A percentile compares a stretch with the other conserved stretches of the same genome.
Conservation (phyloP, 2,888 invertebrate genomes). For the Polydrusus tereticollis region DNA sequence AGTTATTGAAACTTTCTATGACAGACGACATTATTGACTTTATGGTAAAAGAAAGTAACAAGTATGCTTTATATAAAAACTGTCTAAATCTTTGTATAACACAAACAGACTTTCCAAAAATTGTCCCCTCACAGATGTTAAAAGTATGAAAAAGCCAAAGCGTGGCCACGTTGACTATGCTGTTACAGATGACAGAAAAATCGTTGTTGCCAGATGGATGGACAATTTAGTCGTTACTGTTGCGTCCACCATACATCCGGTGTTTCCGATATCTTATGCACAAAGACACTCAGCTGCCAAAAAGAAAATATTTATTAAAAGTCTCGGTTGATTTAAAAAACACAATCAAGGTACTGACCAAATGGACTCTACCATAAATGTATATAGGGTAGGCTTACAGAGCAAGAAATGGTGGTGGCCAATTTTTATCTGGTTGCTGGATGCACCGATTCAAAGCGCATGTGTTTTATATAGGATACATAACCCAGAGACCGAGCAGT, state of each 20-base stretch:
- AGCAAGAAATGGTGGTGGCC: constrained; percentile 51
- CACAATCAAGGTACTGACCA: constrained; percentile 30
- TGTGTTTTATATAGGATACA: constrained; percentile 42
- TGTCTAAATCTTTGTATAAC: constrained; percentile 36
- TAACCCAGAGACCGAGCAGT: constrained; percentile 21
- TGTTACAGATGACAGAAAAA: background rate
- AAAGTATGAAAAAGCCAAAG: background rate
- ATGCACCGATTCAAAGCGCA: constrained; percentile 46
- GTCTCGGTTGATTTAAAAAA: constrained; percentile 17
- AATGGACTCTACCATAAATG: constrained; percentile 23
- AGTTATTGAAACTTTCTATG: constrained; percentile 16
- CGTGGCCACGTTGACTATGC: background rate
- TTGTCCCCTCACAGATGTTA: constrained; percentile 9
- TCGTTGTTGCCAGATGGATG: constrained; percentile 31
- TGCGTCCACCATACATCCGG: constrained; percentile 13
- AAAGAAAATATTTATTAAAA: constrained; percentile 3
- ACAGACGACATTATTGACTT: constrained; percentile 4
- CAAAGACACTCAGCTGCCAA: constrained; percentile 1
- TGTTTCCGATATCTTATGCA: background rate
- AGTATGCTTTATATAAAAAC: constrained; percentile 27
- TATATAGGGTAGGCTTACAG: background rate
- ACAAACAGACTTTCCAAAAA: constrained; percentile 24
- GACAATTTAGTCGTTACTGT: constrained; percentile 24
- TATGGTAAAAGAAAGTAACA: constrained; percentile 21
- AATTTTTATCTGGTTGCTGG: constrained; percentile 46